These are phyloP conservation scores for Xiphophorus birchmanni DNA, from an alignment of 2,797 vertebrate species.

Conservation along the genomic window DNA sequence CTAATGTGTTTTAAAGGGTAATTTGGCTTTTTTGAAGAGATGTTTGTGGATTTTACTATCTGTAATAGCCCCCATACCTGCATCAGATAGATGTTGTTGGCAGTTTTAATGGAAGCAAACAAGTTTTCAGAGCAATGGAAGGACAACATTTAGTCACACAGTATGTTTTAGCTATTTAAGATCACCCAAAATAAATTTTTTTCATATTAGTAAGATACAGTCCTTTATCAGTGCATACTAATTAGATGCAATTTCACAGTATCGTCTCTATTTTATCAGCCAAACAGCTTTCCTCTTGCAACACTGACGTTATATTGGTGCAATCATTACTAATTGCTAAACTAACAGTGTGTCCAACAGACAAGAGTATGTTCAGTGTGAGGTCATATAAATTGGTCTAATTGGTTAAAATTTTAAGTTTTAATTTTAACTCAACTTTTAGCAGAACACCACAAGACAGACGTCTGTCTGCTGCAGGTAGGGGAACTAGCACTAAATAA, in stretches of 20 bases:
- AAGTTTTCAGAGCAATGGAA: neutral
- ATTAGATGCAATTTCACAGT: neutral
- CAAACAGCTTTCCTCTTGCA: neutral
- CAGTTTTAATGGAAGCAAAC: neutral
- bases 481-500: neutral
- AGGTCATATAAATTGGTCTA: neutral
- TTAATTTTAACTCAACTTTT: slow-evolving; percentile 1
- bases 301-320: neutral
- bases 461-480: neutral
- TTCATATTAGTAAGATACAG: neutral
- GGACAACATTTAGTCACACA: neutral
- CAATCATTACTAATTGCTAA: neutral
- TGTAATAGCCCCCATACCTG: neutral
- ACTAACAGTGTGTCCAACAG: neutral
- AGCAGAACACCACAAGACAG: neutral
- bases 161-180: neutral
- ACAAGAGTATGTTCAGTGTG: neutral
- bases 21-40: neutral
- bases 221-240: neutral
- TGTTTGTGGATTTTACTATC: neutral
- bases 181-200: neutral
- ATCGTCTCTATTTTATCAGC: neutral
- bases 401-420: slow-evolving; percentile 6
- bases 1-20: slow-evolving; percentile 11
- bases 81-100: neutral